A percentile compares a stretch with the other conserved stretches of the same genome.
These are phyloP conservation scores for Poeciliopsis paucimaculata DNA, from an alignment of 2,797 vertebrate genomes.

Conservation along the genomic window DNA sequence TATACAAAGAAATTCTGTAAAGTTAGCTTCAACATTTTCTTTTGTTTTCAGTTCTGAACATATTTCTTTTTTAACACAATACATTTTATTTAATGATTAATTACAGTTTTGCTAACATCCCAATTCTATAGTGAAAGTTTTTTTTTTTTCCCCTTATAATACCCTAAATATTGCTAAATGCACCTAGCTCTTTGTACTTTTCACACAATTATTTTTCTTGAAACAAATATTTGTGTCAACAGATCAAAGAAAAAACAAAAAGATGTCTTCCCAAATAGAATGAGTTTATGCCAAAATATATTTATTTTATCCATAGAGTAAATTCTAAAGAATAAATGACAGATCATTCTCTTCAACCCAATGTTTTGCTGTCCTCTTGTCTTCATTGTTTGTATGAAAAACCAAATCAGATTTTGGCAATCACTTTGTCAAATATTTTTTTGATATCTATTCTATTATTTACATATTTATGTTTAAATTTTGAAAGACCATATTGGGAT, in stretches of 20 bases:
- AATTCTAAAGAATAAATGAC: background rate
- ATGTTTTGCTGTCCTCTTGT: background rate
- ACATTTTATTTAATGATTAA: background rate
- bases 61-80: background rate
- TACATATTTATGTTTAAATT: background rate
- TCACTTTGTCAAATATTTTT: background rate
- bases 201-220: background rate
- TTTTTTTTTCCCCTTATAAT: background rate
- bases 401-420: background rate
- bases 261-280: background rate
- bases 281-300: background rate
- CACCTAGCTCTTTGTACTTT: background rate
- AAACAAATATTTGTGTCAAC: background rate
- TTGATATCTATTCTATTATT: background rate
- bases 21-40: background rate
- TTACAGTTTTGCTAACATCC: background rate
- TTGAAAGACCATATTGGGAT: background rate
- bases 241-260: background rate
- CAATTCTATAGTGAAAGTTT: background rate
- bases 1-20: conserved; percentile 5
- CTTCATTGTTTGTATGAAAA: background rate
- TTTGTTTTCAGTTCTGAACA: background rate
- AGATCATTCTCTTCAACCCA: background rate
- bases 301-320: background rate
- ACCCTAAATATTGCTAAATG: background rate